These are phyloP conservation scores for Pseudocheirus occidentalis DNA, from an alignment of 2,797 vertebrate species.

Conservation along the genomic window DNA sequence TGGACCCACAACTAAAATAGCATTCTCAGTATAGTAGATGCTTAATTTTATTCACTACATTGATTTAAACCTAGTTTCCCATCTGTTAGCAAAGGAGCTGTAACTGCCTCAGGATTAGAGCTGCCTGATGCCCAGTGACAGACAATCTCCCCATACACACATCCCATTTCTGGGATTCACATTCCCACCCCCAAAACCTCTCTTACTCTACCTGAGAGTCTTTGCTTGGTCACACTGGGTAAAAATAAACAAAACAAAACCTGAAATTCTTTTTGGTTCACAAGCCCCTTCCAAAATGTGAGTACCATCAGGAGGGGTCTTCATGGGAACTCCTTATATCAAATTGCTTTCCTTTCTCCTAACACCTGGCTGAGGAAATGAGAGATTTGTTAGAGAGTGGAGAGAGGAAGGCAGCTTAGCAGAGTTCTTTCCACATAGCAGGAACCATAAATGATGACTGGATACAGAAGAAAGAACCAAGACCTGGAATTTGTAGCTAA, in stretches of 20 bases:
- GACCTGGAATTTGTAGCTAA: background rate
- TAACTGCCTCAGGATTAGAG: background rate
- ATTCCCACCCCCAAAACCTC: background rate
- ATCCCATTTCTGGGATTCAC: background rate
- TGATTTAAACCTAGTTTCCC: background rate
- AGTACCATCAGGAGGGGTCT: background rate
- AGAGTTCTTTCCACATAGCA: background rate
- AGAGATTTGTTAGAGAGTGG: background rate
- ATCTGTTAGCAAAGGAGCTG: background rate
- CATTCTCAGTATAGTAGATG: background rate
- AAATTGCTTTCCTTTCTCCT: background rate
- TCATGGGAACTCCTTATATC: background rate
- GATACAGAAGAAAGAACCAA: background rate
- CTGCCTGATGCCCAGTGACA: background rate
- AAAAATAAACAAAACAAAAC: background rate
- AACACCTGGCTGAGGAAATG: background rate
- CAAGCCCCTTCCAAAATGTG: background rate
- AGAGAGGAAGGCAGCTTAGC: background rate
- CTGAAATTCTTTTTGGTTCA: background rate
- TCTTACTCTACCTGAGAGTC: background rate
- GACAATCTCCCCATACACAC: background rate
- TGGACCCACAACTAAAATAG: background rate
- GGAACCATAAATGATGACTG: background rate
- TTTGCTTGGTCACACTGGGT: background rate
- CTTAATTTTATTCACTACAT: background rate